These are phyloP conservation scores for Chloroceryle aenea DNA, from an alignment of 2,113 vertebrate genomes.

Conservation along the genomic window DNA sequence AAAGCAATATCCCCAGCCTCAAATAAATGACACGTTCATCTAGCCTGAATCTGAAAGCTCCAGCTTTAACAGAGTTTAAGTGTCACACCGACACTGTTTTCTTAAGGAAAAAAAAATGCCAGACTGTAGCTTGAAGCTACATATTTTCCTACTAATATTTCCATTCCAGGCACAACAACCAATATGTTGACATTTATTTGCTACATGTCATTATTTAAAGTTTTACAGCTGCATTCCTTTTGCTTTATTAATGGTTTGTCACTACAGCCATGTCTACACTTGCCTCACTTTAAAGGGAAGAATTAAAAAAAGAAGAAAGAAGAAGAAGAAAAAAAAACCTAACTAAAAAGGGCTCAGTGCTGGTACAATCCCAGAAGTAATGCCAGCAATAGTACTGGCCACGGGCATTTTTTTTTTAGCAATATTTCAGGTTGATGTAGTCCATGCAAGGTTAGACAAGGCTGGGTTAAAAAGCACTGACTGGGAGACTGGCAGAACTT, in stretches of 20 bases:
- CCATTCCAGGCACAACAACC: slow-evolving; percentile 60
- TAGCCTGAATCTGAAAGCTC: background rate
- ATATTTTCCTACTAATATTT: slow-evolving; percentile 57
- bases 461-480: background rate
- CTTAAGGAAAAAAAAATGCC: background rate
- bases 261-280: slow-evolving; percentile 9
- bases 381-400: background rate
- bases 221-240: slow-evolving; percentile 58
- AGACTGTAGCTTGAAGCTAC: slow-evolving; percentile 20
- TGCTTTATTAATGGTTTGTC: slow-evolving; percentile 65
- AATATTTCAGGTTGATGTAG: background rate
- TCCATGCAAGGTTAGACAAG: background rate
- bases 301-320: background rate
- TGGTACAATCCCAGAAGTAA: background rate
- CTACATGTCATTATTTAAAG: slow-evolving; percentile 52
- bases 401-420: background rate
- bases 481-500: background rate
- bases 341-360: background rate
- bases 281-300: background rate
- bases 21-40: background rate
- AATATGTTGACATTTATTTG: slow-evolving; percentile 57
- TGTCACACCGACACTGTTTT: background rate
- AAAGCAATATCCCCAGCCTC: background rate
- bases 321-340: no score
- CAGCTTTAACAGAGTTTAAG: background rate